Conservation (phyloP, 2,888 invertebrate genomes). For the Sialis lutaria region DNA sequence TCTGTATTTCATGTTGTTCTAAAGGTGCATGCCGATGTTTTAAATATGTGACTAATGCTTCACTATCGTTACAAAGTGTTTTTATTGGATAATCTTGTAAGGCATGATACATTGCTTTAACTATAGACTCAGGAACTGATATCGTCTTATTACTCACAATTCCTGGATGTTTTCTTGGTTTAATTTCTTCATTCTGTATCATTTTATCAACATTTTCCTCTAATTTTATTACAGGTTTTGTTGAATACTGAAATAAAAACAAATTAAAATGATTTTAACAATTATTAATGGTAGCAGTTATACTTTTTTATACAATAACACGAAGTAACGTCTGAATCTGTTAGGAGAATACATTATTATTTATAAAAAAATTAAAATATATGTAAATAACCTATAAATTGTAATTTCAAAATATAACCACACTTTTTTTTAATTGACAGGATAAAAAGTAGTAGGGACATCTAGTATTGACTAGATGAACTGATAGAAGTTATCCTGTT, state of each 20-base stretch:
- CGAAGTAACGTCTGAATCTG: too few species aligned
- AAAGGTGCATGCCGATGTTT: slow-evolving; percentile 43
- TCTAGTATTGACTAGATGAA: too few species aligned
- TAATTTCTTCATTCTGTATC: slow-evolving; percentile 33
- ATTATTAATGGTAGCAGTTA: too few species aligned
- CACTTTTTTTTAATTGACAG: too few species aligned
- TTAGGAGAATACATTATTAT: too few species aligned
- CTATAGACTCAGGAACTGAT: slow-evolving; percentile 39
- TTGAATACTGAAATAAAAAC: slow-evolving; percentile 16
- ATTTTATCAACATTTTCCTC: slow-evolving; percentile 29
- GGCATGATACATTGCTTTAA: slow-evolving; percentile 34
- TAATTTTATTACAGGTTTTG: slow-evolving; percentile 26
- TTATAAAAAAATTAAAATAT: too few species aligned
- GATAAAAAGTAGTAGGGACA: too few species aligned
- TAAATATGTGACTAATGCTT: slow-evolving; percentile 39
- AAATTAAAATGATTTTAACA: background rate
- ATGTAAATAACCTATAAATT: too few species aligned
- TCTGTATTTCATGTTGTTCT: slow-evolving; percentile 34
- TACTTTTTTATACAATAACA: too few species aligned
- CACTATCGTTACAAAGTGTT: slow-evolving; percentile 32
- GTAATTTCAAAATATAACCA: too few species aligned
- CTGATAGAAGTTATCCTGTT: too few species aligned
- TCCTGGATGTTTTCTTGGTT: slow-evolving; percentile 60
- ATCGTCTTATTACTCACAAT: slow-evolving; percentile 33
- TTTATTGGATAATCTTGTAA: slow-evolving; percentile 36